A percentile compares a stretch with the other conserved stretches of the same genome.
Evolutionary conservation across 2,797 vertebrate genomes (phyloP).

Genomic region (Sylvilagus floridanus): DNA sequence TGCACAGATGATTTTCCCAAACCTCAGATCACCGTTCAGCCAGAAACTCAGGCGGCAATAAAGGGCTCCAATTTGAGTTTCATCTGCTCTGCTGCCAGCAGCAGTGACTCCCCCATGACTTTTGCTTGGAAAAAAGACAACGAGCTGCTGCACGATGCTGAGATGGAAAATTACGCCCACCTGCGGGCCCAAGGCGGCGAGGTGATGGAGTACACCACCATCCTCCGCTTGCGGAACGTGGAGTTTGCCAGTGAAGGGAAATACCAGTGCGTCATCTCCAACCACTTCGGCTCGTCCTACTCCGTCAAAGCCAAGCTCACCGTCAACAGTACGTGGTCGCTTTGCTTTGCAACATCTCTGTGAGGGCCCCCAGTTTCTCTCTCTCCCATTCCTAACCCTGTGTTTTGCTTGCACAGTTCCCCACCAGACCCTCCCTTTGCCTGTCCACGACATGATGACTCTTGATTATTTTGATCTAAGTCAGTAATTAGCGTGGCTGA

Average conservation of each 20-base stretch:
- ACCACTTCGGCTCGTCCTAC: constrained; percentile 98
- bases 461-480: not conserved
- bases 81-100: constrained; percentile 97
- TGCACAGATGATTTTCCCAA: constrained; percentile 97
- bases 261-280: constrained; percentile 99
- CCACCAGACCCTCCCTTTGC: not conserved
- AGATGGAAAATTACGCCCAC: constrained; percentile 97
- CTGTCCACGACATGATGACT: not conserved
- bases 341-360: constrained; percentile 48
- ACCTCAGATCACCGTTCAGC: constrained; percentile 98
- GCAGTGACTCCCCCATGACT: constrained; percentile 98
- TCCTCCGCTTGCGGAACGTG: constrained; percentile 92
- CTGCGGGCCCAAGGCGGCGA: constrained; percentile 92
- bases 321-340: constrained; percentile 94
- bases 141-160: constrained; percentile 93
- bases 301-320: constrained; percentile 97
- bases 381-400: not conserved
- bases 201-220: constrained; percentile 97
- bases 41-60: constrained; percentile 96
- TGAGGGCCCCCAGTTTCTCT: not conserved
- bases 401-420: not conserved
- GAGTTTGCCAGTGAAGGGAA: constrained; percentile 95
- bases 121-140: constrained; percentile 99
- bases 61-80: constrained; percentile 96
- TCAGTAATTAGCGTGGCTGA: not conserved